Evolutionary conservation across 2,113 vertebrate species (phyloP).

Genomic region (Pedetes capensis): DNA sequence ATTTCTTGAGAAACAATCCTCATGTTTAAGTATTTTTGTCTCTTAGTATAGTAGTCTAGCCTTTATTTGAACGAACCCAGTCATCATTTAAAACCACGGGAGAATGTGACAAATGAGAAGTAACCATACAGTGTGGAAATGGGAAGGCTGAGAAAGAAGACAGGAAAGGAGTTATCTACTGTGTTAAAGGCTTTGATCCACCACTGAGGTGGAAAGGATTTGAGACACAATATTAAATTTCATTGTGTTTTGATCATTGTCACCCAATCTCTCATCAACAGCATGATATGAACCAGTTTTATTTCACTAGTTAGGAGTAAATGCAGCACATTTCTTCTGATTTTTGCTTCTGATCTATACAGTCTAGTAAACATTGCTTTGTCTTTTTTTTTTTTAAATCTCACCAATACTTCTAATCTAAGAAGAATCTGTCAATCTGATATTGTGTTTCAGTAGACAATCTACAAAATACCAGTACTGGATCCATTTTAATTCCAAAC

Average conservation of each 20-base stretch:
- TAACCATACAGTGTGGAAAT: background rate
- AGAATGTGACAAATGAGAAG: background rate
- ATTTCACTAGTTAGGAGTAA: background rate
- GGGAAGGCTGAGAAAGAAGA: background rate
- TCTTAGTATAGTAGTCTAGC: background rate
- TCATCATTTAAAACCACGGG: background rate
- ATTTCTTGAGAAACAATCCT: background rate
- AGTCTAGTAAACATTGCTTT: background rate
- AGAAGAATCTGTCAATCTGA: background rate
- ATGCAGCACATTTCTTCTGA: background rate
- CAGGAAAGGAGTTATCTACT: background rate
- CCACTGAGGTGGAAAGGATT: background rate
- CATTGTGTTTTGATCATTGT: background rate
- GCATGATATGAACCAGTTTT: background rate
- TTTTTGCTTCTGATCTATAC: background rate
- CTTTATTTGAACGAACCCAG: background rate
- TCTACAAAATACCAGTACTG: background rate
- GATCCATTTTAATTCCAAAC: background rate
- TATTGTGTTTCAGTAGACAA: background rate
- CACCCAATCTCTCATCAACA: background rate
- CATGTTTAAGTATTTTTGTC: background rate
- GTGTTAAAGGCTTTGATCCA: background rate
- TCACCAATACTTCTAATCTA: background rate
- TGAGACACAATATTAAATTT: background rate
- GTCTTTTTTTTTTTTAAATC: slow-evolving; percentile 4